Evolutionary conservation across 2,113 vertebrate species (phyloP).

Genomic region (Cygnus buccinator): DNA sequence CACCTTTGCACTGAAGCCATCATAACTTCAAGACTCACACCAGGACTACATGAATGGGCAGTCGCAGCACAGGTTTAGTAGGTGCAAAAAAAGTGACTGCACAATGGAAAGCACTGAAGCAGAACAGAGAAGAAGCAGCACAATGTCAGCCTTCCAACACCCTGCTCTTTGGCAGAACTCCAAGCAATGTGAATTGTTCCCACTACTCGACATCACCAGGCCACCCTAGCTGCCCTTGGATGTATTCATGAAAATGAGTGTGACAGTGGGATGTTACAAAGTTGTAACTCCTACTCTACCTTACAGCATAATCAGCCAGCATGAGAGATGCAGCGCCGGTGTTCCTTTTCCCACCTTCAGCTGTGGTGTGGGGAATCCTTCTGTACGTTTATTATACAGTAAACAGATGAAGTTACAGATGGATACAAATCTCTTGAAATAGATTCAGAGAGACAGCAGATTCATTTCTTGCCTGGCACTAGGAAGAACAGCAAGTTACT

Average conservation of each 20-base stretch:
- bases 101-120: neutral
- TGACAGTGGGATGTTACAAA: neutral
- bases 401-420: neutral
- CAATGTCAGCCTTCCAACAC: neutral
- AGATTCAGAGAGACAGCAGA: neutral
- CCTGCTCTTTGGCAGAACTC: neutral
- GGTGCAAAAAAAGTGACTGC: too few relatives aligned
- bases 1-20: neutral
- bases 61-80: neutral
- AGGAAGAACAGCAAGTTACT: neutral
- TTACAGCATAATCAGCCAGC: accelerated
- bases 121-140: neutral
- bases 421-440: neutral
- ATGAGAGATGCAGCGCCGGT: neutral
- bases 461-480: neutral
- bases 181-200: neutral
- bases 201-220: neutral
- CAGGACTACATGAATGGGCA: neutral
- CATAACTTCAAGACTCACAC: neutral
- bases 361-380: neutral
- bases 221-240: neutral
- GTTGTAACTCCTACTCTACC: neutral
- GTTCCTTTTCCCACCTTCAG: neutral
- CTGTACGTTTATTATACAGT: neutral
- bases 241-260: neutral